These are phyloP conservation scores for Dynastes tityus DNA, from an alignment of 2,888 invertebrate species.

Conservation along the genomic window DNA sequence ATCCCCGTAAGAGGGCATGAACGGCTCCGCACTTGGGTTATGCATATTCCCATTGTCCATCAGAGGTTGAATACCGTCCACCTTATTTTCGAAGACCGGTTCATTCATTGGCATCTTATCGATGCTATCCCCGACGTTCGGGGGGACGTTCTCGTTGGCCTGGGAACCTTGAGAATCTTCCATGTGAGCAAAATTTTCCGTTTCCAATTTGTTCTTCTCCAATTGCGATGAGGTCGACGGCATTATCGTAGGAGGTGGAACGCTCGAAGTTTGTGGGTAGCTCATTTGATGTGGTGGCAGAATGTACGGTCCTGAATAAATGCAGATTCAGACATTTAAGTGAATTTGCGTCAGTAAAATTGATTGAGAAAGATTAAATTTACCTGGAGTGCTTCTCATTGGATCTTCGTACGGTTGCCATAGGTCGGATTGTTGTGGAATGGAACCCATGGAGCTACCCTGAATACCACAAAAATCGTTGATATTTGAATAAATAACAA, in stretches of 20 bases:
- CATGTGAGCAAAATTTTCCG: conserved; percentile 43
- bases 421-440: conserved; percentile 67
- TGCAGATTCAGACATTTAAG: not conserved
- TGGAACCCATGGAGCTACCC: conserved; percentile 64
- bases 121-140: conserved; percentile 48
- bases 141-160: conserved; percentile 61
- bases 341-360: not conserved
- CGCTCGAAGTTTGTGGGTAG: conserved; percentile 29
- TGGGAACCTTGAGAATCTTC: conserved; percentile 41
- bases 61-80: conserved; percentile 49
- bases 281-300: conserved; percentile 46
- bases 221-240: conserved; percentile 41
- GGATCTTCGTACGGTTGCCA: conserved; percentile 64
- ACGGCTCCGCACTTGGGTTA: conserved; percentile 37
- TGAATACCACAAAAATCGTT: conserved; percentile 35
- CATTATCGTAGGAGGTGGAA: conserved; percentile 51
- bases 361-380: not conserved
- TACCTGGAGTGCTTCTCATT: conserved; percentile 49
- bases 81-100: conserved; percentile 53
- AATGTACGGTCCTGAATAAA: conserved; percentile 47
- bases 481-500: not conserved
- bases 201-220: conserved; percentile 43
- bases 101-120: conserved; percentile 50
- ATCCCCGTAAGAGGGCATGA: conserved; percentile 41
- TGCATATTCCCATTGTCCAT: conserved; percentile 42